Base-by-base conservation (phyloP, 1,140 invertebrate genomes). In the Rhyacophila brunnea region DNA sequence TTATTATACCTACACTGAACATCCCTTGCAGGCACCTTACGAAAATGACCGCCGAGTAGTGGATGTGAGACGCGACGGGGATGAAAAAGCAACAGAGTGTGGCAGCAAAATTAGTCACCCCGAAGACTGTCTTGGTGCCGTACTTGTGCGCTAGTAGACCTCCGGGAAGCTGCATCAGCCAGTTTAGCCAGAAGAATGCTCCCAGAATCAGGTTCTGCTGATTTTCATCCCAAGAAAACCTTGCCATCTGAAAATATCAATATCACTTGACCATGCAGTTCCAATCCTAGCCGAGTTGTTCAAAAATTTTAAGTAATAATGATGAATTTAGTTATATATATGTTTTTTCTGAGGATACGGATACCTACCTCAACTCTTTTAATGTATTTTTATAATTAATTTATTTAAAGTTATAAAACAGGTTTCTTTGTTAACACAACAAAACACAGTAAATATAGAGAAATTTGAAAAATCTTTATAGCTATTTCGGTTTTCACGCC, bases 161-260 rank as follows among this genome's bases (percentile, higher is more conserved):
- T 2, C 88, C 90, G 0, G 90, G 89, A 6, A 93, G 71, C 74
- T 92, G 89, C 0, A 83, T 80, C 0, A 84, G 7, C 81, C 88
- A 88, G 61, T 90, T 88, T 1, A 88, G 70, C 85, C 87, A 89
- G 68, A 87, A 91, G 66, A 88, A 91, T 0, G 85, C 82, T 0
- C 88, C 87, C 15, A 92, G 68, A 1, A 87, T 78, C n/a, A 85
- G 58, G 28, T 84, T 83, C 73, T 91, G 88, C 36, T 85, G 74
- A 36, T 82, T 78, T 47, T 85, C 86, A 66, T 84, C 81, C 90
- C 89, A 91, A 3, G 72, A 55, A 57, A 86, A 89, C 28, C 80
- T 77, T 1, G 67, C 59, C 18, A 70, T 68, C 74, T 76, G 57
- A 34, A 56, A 47, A 10, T 52, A n/a, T n/a, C n/a, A n/a, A n/a